phyloP scores from a whole-genome alignment of 2,888 invertebrate genomes.

The Taphrorychus bicolor region DNA sequence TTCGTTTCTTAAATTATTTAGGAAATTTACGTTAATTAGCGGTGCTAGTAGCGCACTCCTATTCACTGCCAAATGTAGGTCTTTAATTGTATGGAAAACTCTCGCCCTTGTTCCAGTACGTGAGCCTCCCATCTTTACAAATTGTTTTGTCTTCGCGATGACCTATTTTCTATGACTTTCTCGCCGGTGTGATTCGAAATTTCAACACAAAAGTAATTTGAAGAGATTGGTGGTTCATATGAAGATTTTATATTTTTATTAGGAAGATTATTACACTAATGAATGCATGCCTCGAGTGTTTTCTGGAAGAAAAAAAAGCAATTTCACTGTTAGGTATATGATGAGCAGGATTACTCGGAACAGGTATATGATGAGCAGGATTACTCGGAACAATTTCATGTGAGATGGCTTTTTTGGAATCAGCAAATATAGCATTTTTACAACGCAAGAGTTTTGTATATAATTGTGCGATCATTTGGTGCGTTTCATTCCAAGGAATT shows the following conservation, averaged over 20 bases:
- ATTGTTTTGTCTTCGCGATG: no score
- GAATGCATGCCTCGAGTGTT: not conserved
- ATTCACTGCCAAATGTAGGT: constrained; percentile 49
- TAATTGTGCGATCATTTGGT: constrained; percentile 49
- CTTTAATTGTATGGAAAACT: constrained; percentile 32
- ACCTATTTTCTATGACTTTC: no score
- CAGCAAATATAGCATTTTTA: not conserved
- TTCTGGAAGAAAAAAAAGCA: no score
- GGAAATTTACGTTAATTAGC: constrained; percentile 45
- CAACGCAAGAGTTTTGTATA: constrained; percentile 44
- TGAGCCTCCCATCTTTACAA: not conserved
- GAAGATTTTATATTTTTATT: no score
- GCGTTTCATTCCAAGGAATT: constrained; percentile 54
- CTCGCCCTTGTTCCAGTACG: no score
- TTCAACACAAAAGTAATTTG: no score
- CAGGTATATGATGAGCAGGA: no score
- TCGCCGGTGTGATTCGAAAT: no score
- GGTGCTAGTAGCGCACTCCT: constrained; percentile 47
- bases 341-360: no score
- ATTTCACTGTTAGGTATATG: no score
- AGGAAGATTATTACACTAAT: no score
- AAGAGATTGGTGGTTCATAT: no score
- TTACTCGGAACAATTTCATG: not conserved
- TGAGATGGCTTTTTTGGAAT: not conserved
- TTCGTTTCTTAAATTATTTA: constrained; percentile 38